These are phyloP conservation scores for Neoitamus cyanurus DNA, from an alignment of 2,888 invertebrate genomes.

Conservation along the genomic window DNA sequence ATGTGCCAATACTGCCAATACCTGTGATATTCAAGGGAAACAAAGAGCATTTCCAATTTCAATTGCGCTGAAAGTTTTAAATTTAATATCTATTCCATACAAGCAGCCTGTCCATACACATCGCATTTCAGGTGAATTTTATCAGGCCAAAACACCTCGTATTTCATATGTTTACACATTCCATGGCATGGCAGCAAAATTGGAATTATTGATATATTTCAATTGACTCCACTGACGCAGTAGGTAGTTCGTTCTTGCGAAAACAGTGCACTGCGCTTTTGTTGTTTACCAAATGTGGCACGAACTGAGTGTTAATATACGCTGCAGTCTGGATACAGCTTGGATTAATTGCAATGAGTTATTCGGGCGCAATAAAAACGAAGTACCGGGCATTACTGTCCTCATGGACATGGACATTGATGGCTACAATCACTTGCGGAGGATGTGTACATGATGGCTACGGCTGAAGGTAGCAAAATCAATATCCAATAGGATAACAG, in stretches of 20 bases:
- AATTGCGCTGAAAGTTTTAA: background rate
- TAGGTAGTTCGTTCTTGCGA: background rate
- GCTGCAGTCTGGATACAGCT: background rate
- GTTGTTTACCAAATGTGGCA: background rate
- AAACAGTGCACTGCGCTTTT: background rate
- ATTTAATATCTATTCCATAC: background rate
- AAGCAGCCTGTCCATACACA: background rate
- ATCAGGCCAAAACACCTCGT: background rate
- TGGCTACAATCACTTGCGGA: background rate
- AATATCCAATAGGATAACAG: background rate
- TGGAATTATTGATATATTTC: background rate
- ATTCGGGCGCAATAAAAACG: background rate
- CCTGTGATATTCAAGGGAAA: background rate
- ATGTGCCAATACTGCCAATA: too few relatives aligned
- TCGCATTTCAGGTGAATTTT: background rate
- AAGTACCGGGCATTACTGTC: background rate
- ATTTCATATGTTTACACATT: background rate
- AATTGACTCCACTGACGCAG: background rate
- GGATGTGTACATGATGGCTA: background rate
- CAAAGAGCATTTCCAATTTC: background rate
- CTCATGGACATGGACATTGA: background rate
- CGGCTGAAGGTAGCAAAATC: background rate
- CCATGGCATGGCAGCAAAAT: background rate
- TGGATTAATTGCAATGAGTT: background rate
- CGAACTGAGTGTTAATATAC: background rate